These are phyloP conservation scores for Homarus gammarus DNA, from an alignment of 2,888 invertebrate species.

Conservation along the genomic window DNA sequence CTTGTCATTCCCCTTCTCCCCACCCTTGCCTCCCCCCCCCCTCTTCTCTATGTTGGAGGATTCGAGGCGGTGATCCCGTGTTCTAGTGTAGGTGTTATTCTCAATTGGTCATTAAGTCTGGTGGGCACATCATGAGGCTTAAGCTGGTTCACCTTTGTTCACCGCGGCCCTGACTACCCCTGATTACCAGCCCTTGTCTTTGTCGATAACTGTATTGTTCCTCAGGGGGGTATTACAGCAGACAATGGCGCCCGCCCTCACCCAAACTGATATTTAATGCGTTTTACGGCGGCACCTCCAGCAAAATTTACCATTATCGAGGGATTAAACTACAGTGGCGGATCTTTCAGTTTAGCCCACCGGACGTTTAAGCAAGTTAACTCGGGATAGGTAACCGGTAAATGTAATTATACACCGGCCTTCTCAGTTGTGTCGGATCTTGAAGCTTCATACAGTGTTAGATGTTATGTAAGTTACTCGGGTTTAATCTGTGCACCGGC, in stretches of 20 bases:
- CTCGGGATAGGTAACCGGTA: no score
- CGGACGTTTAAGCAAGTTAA: no score
- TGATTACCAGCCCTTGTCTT: background rate
- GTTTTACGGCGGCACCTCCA: background rate
- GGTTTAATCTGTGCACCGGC: no score
- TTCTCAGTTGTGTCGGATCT: no score
- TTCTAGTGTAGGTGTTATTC: background rate
- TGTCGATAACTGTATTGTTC: background rate
- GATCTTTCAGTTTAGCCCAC: background rate
- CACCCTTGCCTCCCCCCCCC: background rate
- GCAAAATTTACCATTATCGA: background rate
- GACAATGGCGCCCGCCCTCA: background rate
- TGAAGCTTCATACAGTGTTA: no score
- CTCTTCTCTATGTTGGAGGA: background rate
- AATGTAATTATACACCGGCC: no score
- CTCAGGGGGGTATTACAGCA: background rate
- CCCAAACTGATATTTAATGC: background rate
- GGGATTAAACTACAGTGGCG: background rate
- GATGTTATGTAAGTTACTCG: no score
- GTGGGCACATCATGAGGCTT: background rate
- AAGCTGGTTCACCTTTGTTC: background rate
- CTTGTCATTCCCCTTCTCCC: background rate
- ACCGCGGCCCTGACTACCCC: background rate
- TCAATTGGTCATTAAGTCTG: background rate
- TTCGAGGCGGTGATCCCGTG: no score